Percentiles rank a stretch among this genome's conserved stretches.
Evolutionary conservation across 1,140 invertebrate genomes (phyloP).

Genomic region (Listronotus bonariensis): DNA sequence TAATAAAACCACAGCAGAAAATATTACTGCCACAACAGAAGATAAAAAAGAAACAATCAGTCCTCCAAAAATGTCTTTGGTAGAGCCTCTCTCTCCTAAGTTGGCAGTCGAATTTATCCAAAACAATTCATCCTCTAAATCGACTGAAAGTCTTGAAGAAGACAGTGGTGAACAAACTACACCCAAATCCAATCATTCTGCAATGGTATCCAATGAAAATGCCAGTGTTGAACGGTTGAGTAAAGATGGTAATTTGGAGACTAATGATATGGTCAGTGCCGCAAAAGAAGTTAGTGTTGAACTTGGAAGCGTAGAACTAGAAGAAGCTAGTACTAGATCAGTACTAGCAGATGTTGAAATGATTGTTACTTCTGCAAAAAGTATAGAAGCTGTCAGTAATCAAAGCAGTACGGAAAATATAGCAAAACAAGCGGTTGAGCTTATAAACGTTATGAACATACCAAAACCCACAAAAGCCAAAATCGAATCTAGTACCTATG

Average conservation of each 20-base stretch:
- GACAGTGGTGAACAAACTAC: constrained; percentile 50
- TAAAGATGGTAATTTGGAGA: constrained; percentile 24
- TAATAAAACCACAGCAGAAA: too few relatives aligned
- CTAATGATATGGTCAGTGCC: constrained; percentile 31
- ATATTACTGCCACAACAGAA: too few relatives aligned
- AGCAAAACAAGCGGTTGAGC: constrained; percentile 31
- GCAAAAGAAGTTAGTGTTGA: constrained; percentile 19
- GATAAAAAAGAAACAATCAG: too few relatives aligned
- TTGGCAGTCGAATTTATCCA: neutral
- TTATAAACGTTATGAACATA: constrained; percentile 28
- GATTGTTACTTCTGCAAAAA: constrained; percentile 1
- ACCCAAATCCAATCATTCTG: constrained; percentile 30
- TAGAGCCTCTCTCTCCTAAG: neutral
- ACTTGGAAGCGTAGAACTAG: constrained; percentile 22
- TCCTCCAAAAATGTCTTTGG: too few relatives aligned
- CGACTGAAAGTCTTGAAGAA: constrained; percentile 48
- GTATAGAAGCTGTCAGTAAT: constrained; percentile 13
- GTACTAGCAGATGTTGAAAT: constrained; percentile 24
- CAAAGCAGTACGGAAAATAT: constrained; percentile 13
- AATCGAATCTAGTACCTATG: constrained; percentile 20
- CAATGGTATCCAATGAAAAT: constrained; percentile 43
- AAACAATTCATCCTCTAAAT: constrained; percentile 13
- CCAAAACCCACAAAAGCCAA: constrained; percentile 36
- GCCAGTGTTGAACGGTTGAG: constrained; percentile 42
- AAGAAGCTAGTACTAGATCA: neutral